Percentiles rank a stretch among this genome's conserved stretches.
Conservation (phyloP, 2,113 vertebrate species). For the Casuarius casuarius region DNA sequence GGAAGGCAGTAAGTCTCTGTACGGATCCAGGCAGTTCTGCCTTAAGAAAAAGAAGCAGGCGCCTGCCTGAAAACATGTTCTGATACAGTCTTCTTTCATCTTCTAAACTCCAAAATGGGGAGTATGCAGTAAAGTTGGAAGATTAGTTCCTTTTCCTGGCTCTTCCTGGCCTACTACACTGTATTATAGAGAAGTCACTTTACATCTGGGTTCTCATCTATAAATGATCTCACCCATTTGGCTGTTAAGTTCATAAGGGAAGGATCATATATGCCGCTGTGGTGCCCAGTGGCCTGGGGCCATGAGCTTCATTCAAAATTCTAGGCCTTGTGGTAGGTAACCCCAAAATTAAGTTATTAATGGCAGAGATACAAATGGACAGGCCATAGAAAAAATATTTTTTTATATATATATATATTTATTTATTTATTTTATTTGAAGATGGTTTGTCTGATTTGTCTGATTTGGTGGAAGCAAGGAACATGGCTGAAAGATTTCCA, state of each 20-base stretch:
- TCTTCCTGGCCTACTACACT: neutral
- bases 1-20: neutral
- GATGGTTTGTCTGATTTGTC: neutral
- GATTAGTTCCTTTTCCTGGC: neutral
- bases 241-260: neutral
- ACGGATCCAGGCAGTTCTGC: neutral
- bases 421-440: neutral
- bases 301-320: neutral
- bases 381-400: neutral
- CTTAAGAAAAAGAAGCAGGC: neutral
- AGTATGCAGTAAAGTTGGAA: neutral
- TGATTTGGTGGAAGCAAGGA: neutral
- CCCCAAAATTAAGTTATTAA: neutral
- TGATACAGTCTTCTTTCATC: neutral
- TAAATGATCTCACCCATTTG: neutral
- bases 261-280: neutral
- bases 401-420: neutral
- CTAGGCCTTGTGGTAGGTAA: neutral
- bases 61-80: neutral
- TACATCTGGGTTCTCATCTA: neutral
- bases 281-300: neutral
- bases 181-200: neutral
- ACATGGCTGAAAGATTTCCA: neutral
- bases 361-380: neutral
- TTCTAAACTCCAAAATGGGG: neutral